Percentiles rank a stretch among this genome's conserved stretches.
Conservation (phyloP, 2,113 vertebrate genomes). For the Barnardius zonarius region DNA sequence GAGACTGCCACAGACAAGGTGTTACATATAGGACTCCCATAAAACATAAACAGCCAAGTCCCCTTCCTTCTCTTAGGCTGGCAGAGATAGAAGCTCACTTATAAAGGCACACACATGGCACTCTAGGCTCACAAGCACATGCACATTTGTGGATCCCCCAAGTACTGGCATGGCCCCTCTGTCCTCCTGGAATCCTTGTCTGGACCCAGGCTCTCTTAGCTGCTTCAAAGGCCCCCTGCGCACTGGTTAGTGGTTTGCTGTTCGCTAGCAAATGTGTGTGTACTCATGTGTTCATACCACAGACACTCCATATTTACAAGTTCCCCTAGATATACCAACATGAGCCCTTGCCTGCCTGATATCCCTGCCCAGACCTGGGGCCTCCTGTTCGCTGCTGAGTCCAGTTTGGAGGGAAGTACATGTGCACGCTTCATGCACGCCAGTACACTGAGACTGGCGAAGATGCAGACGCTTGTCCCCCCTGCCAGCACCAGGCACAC, state of each 20-base stretch:
- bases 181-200: accelerated
- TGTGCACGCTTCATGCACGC: background rate
- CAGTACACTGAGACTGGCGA: background rate
- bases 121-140: background rate
- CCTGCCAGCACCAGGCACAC: background rate
- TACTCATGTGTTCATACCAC: background rate
- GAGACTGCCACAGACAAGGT: background rate
- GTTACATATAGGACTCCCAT: background rate
- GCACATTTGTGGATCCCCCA: background rate
- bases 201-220: background rate
- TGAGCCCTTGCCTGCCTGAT: background rate
- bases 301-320: background rate
- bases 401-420: background rate
- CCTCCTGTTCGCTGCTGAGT: background rate
- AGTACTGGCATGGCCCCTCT: background rate
- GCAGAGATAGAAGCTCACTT: background rate
- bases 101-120: background rate
- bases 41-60: background rate
- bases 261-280: accelerated
- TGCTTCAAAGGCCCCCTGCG: background rate
- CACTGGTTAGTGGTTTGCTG: background rate
- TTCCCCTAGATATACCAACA: background rate
- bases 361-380: no score
- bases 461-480: accelerated
- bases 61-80: background rate